Conservation (phyloP, 2,888 invertebrate species). For the Deilephila elpenor region DNA sequence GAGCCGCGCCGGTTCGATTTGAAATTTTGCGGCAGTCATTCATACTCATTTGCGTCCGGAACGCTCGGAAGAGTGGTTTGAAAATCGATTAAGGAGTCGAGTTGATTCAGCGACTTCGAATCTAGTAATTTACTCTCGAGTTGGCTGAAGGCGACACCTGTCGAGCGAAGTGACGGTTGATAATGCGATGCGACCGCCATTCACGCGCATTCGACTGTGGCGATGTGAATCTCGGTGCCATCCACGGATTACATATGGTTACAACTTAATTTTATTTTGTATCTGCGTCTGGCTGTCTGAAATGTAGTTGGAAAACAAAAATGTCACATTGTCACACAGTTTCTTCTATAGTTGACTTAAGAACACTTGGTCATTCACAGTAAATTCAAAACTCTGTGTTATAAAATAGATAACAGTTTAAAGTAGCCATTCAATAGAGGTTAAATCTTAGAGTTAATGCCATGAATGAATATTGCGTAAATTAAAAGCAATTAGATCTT, state of each 20-base stretch:
- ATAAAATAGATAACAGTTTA: neutral
- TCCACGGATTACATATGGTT: conserved; percentile 24
- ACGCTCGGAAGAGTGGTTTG: conserved; percentile 67
- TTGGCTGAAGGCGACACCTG: conserved; percentile 84
- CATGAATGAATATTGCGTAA: no score
- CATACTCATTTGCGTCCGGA: conserved; percentile 60
- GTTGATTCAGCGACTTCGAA: conserved; percentile 82
- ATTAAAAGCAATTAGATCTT: no score
- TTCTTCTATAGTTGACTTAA: neutral
- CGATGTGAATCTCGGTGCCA: conserved; percentile 51
- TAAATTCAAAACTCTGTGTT: neutral
- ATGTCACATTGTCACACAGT: neutral
- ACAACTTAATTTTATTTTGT: conserved; percentile 1
- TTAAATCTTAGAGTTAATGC: no score
- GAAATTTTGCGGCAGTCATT: conserved; percentile 53
- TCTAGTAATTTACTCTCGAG: conserved; percentile 84
- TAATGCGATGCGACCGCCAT: conserved; percentile 80
- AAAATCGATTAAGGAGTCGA: conserved; percentile 79
- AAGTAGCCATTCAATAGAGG: no score
- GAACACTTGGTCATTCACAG: no score
- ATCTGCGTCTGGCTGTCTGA: neutral
- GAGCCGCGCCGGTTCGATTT: conserved; percentile 32
- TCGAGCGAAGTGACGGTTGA: conserved; percentile 81
- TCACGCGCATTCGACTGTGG: conserved; percentile 73
- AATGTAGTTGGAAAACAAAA: neutral